Conservation (phyloP, 1,140 invertebrate species). For the Gonatopus flavifemur region DNA sequence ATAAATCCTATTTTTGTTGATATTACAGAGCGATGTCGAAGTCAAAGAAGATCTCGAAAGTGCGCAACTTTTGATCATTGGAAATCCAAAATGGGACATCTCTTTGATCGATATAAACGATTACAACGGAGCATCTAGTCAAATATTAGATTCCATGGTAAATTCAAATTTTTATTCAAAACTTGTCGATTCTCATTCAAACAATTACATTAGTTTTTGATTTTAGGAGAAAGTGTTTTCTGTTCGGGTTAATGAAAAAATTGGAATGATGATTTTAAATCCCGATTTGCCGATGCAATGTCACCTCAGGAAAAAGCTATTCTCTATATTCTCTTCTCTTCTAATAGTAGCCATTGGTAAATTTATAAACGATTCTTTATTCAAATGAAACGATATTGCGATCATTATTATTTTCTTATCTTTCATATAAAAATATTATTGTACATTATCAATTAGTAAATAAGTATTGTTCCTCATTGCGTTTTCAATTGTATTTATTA, state of each 20-base stretch:
- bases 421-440: too few species aligned
- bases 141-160: conserved; percentile 49
- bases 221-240: conserved; percentile 51
- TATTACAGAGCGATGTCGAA: conserved; percentile 49
- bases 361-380: conserved; percentile 42
- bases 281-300: conserved; percentile 71
- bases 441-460: too few species aligned
- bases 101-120: conserved; percentile 59
- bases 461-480: too few species aligned
- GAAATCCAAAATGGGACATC: conserved; percentile 71
- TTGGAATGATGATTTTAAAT: conserved; percentile 52
- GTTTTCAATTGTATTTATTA: too few species aligned
- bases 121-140: conserved; percentile 33
- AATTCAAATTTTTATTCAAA: conserved; percentile 18
- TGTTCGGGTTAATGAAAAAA: conserved; percentile 24
- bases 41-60: conserved; percentile 65
- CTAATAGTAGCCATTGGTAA: conserved; percentile 58
- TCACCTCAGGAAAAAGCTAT: conserved; percentile 64
- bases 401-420: too few species aligned
- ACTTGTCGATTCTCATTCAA: not conserved
- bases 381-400: too few species aligned
- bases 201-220: not conserved
- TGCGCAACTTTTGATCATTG: conserved; percentile 67
- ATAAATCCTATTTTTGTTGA: conserved; percentile 11
- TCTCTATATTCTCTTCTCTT: conserved; percentile 62